These are phyloP conservation scores for Lepidochitona cinerea DNA, from an alignment of 2,888 invertebrate species.

Conservation along the genomic window DNA sequence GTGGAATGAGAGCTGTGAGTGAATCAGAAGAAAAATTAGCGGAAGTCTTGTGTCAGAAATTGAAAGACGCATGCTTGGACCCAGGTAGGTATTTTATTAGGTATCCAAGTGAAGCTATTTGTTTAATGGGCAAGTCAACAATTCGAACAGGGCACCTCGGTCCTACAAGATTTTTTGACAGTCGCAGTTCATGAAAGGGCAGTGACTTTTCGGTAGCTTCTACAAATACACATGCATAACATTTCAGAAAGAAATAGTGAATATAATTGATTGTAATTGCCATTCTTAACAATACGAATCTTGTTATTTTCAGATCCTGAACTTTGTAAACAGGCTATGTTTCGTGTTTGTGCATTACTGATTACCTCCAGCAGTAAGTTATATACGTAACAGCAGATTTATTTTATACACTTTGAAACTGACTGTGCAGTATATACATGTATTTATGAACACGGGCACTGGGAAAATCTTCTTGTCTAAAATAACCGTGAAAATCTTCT, in stretches of 20 bases:
- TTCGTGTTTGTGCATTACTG: constrained; percentile 73
- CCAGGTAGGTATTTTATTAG: constrained; percentile 36
- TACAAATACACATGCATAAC: not conserved
- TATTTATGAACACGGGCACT: no score
- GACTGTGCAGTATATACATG: no score
- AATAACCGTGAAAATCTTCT: no score
- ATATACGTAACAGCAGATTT: not conserved
- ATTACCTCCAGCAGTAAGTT: constrained; percentile 68
- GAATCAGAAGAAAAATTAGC: constrained; percentile 59
- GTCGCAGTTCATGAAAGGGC: no score
- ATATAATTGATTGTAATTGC: not conserved
- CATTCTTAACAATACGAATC: no score
- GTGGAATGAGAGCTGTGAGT: constrained; percentile 70
- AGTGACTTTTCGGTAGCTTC: not conserved
- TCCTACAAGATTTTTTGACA: no score
- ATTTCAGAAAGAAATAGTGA: not conserved
- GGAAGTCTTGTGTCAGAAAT: constrained; percentile 63
- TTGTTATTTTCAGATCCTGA: constrained; percentile 60
- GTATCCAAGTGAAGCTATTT: not conserved
- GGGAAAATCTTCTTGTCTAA: no score
- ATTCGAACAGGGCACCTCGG: no score
- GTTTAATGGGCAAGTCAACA: not conserved
- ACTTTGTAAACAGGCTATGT: constrained; percentile 69
- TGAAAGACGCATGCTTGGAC: constrained; percentile 58
- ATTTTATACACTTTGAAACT: no score